Conservation (phyloP, 2,888 invertebrate species). For the Papilio demoleus region DNA sequence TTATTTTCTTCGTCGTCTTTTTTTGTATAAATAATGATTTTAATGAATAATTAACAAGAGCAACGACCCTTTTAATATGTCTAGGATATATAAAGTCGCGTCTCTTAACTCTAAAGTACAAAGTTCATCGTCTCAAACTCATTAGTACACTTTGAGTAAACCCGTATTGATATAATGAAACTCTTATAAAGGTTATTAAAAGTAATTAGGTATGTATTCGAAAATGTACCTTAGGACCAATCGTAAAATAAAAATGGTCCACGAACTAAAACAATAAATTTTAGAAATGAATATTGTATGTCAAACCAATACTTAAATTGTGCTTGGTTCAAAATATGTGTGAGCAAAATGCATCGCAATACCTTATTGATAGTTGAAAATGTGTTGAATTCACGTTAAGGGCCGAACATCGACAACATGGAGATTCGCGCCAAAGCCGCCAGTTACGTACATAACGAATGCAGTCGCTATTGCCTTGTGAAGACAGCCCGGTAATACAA, state of each 20-base stretch:
- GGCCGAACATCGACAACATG: conserved; percentile 41
- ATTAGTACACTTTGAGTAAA: conserved; percentile 11
- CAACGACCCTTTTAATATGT: conserved; percentile 23
- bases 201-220: background rate
- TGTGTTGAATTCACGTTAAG: conserved; percentile 9
- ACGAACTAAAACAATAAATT: no score
- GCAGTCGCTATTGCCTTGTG: conserved; percentile 67
- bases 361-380: background rate
- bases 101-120: conserved; percentile 16
- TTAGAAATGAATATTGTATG: no score
- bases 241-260: background rate
- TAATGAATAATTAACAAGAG: conserved; percentile 11
- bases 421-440: conserved; percentile 61
- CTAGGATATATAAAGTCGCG: conserved; percentile 23
- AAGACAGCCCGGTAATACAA: conserved; percentile 75
- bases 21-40: background rate
- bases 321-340: background rate
- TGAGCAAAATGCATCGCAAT: background rate
- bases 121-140: conserved; percentile 31
- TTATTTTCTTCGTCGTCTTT: background rate
- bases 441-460: conserved; percentile 70
- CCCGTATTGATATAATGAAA: background rate
- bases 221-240: background rate
- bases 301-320: background rate
- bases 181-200: background rate